Base-by-base conservation (phyloP, 2,797 vertebrate species). In the Acanthurus tractus region DNA sequence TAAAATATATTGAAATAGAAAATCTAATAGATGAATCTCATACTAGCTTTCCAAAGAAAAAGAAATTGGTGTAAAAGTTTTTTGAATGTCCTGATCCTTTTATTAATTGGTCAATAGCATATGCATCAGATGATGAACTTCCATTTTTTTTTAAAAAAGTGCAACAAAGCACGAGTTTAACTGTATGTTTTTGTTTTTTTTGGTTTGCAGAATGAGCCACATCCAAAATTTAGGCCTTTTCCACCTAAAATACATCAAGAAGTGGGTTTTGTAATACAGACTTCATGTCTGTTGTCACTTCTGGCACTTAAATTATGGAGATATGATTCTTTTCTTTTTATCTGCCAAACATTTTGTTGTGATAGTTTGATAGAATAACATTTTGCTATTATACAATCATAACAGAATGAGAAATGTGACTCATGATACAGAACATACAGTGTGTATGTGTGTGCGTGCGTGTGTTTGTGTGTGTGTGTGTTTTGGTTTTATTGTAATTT, bases 301-400 rank as follows among this genome's bases (percentile, higher is more conserved):
- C 57, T 79, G 67, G 78, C 61, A 58, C 82, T 83, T 66, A 63
- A 76, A 79, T 70, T 68, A 40, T 57, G 11, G 53, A 52, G 9
- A 59, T 58, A 29, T 42, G 11, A 56, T 56, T 77, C 1, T 61
- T 55, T 55, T 34, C 6, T 54, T 59, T 62, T 48, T 20, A 74
- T 67, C 62, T 84, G 38, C 76, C 80, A 76, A 52, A 57, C 40
- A 50, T 87, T 87, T 76, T 70, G 36, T 83, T 86, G 64, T 83
- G 76, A 81, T 79, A n/a, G 79, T 64, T 36, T 1, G 38, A 86
- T 85, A 44, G 63, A n/a, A n/a, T 68, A 62, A 57, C 48, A 71
- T 73, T 88, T 84, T 83, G 84, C 87, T 88, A 59, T 83, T 84
- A 88, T 89, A 87, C 72, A 89, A 90, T 89, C 86, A 79, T 75